Base-by-base conservation (phyloP, 1,140 invertebrate species). In the Aphis gossypii region DNA sequence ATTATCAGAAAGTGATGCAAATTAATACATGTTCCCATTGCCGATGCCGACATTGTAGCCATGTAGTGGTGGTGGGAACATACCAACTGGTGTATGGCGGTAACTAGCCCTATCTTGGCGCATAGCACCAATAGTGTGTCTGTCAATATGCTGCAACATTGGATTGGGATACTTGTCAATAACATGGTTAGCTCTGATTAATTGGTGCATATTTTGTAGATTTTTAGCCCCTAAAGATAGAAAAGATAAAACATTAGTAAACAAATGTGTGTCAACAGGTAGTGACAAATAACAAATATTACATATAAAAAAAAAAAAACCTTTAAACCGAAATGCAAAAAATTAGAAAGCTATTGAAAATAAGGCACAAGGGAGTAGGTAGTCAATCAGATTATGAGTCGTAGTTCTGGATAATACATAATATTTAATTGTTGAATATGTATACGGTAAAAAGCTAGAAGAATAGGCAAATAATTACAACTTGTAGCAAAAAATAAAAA, bases 21-120 rank as follows among this genome's bases (percentile, higher is more conserved):
- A 7, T 93, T 83, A 93, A 93, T 93, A 93, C 51, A 93, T 93
- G 38, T 93, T 93, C 11, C 48, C 82, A 93, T 94, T 41, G 94
- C 95, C 94, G 94, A 94, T 90, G 46, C 93, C 89, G 86, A 92
- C 90, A 90, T 94, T 94, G 68, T 93, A 94, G 38, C 93, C 90
- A 25, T 83, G 76, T 60, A 76, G 89, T 60, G 89, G 89, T 3
- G 68, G 23, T 54, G 82, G 82, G 86, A 93, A 93, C 51, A 93
- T 44, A 14, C 94, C 91, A 89, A 94, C 94, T n/a, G 93, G 89
- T 83, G 93, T 93, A 87, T 91, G 93, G 68, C 93, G 88, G 46
- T 94, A 94, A 87, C 90, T 93, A 76, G 94, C 89, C 86, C 93
- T 94, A 93, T 94, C 94, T 93, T 94, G 94, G 76, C 83, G 92